A percentile compares a stretch with the other conserved stretches of the same genome.
Evolutionary conservation across 2,797 vertebrate genomes (phyloP).

Genomic region (Coreius guichenoti): DNA sequence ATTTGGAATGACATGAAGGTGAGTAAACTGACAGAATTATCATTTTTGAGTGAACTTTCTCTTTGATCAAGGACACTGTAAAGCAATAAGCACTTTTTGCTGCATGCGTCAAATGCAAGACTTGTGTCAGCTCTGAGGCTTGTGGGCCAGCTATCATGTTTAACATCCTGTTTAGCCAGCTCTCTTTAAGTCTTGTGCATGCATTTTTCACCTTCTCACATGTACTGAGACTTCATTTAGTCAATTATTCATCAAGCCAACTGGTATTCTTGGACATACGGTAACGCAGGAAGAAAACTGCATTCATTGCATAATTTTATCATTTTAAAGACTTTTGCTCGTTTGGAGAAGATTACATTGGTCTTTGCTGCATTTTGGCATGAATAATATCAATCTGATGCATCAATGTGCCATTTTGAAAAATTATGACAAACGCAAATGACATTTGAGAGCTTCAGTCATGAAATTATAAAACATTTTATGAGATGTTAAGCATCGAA

Average conservation of each 20-base stretch:
- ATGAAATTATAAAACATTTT: not conserved
- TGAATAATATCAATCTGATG: not conserved
- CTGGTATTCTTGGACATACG: constrained; percentile 31
- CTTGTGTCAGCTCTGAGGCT: constrained; percentile 32
- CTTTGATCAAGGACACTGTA: not conserved
- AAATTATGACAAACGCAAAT: not conserved
- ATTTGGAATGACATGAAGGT: not conserved
- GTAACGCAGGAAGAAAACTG: constrained; percentile 40
- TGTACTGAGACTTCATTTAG: constrained; percentile 34
- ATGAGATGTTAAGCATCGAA: not conserved
- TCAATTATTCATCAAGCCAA: constrained; percentile 60
- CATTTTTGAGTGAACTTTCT: not conserved
- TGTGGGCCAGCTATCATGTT: constrained; percentile 29
- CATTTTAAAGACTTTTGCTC: not conserved
- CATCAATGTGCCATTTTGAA: not conserved
- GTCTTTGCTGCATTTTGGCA: not conserved
- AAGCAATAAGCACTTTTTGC: not conserved
- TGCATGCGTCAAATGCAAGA: constrained; percentile 43
- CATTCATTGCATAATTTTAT: not conserved
- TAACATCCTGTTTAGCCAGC: constrained; percentile 48
- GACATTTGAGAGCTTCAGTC: not conserved
- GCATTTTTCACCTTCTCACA: constrained; percentile 50
- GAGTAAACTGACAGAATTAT: not conserved
- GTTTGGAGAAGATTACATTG: not conserved
- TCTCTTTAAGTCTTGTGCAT: constrained; percentile 40